phyloP scores from a whole-genome alignment of 2,113 vertebrate species.

The Puntigrus tetrazona region DNA sequence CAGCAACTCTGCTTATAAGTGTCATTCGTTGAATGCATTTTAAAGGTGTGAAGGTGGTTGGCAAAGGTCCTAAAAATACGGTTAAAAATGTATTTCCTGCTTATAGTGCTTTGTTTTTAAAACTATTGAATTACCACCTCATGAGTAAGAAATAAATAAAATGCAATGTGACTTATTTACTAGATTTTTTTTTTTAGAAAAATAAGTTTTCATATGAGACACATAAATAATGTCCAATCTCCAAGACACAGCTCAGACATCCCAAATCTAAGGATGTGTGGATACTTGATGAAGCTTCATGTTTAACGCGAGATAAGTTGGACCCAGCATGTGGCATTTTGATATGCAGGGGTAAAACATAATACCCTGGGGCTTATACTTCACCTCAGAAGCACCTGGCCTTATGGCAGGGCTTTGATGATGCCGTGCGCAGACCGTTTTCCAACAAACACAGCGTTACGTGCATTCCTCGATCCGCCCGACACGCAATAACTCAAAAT shows the following conservation, averaged over 20 bases:
- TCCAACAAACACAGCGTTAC: conserved; percentile 45
- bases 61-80: background rate
- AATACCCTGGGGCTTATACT: conserved; percentile 40
- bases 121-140: background rate
- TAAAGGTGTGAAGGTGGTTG: background rate
- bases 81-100: background rate
- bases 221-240: background rate
- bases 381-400: conserved; percentile 45
- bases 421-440: conserved; percentile 34
- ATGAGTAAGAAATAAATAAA: background rate
- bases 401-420: conserved; percentile 45
- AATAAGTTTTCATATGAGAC: background rate
- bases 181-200: background rate
- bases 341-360: conserved; percentile 41
- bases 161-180: background rate
- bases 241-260: conserved; percentile 34
- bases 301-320: conserved; percentile 39
- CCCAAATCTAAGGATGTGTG: conserved; percentile 32
- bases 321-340: conserved; percentile 23
- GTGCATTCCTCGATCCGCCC: conserved; percentile 50
- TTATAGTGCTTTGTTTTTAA: background rate
- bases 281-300: conserved; percentile 25
- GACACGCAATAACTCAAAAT: conserved; percentile 61
- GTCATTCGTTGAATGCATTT: background rate
- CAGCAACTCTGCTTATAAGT: conserved; percentile 2